A percentile compares a stretch with the other conserved stretches of the same genome.
Evolutionary conservation across 2,888 invertebrate species (phyloP).

Genomic region (Aphodius sticticus): DNA sequence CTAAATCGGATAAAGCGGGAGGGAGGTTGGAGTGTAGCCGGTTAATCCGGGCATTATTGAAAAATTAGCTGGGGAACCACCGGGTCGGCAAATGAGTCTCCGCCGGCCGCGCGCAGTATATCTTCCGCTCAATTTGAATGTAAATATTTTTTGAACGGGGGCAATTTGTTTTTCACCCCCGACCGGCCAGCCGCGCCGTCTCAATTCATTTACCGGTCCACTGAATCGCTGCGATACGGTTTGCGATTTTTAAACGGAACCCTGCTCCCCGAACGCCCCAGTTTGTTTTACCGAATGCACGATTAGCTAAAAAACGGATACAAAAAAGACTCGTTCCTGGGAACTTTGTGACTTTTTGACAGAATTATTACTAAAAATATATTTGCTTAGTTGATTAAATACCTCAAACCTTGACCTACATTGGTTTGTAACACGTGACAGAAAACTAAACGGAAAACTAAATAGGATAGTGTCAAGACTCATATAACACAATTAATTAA

Average conservation of each 20-base stretch:
- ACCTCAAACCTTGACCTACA: too few relatives aligned
- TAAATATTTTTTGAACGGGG: background rate
- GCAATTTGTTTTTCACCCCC: background rate
- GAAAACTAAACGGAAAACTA: too few relatives aligned
- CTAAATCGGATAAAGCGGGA: background rate
- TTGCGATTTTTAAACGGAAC: background rate
- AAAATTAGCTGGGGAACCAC: background rate
- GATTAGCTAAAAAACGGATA: background rate
- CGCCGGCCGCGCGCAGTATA: slow-evolving; percentile 1
- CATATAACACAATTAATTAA: too few relatives aligned
- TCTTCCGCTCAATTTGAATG: slow-evolving; percentile 4
- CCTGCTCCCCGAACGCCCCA: background rate
- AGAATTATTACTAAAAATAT: too few relatives aligned
- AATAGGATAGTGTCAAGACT: too few relatives aligned
- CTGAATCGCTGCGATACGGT: background rate
- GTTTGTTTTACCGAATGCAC: background rate
- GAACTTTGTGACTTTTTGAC: too few relatives aligned
- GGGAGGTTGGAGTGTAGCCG: background rate
- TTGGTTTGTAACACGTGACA: too few relatives aligned
- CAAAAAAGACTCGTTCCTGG: too few relatives aligned
- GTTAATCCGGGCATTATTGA: background rate
- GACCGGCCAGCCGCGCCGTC: background rate
- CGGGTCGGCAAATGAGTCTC: background rate
- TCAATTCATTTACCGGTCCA: background rate
- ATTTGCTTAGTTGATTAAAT: too few relatives aligned